Evolutionary conservation across 2,113 vertebrate species (phyloP).

Genomic region (Xenopus tropicalis): DNA sequence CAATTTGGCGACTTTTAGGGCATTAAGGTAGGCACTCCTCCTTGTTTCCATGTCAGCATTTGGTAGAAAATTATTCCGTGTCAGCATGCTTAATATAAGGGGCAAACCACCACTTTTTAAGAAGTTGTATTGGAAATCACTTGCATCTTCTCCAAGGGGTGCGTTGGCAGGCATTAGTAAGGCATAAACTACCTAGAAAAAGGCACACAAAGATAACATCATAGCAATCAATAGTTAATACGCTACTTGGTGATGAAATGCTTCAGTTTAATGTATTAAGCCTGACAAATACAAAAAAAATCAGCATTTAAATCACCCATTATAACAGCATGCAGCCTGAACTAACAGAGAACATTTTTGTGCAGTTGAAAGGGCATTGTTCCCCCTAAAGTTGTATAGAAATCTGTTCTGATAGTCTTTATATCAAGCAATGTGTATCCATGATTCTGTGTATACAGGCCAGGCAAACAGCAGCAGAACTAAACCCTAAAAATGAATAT

Average conservation of each 20-base stretch:
- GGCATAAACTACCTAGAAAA: conserved; percentile 91
- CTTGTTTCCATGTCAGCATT: conserved; percentile 98
- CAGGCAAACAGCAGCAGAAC: no score
- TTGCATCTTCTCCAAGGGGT: conserved; percentile 93
- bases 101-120: conserved; percentile 94
- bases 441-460: no score
- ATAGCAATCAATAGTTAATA: neutral
- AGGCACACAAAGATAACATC: neutral
- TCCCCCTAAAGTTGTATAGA: no score
- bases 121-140: conserved; percentile 97
- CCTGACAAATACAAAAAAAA: neutral
- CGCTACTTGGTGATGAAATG: neutral
- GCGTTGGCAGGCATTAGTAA: conserved; percentile 98
- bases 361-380: no score
- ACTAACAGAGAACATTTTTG: no score
- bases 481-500: no score
- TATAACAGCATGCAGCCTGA: no score
- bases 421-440: no score
- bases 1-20: conserved; percentile 96
- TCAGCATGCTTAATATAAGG: conserved; percentile 95
- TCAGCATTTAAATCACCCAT: no score
- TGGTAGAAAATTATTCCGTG: conserved; percentile 97
- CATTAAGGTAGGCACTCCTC: conserved; percentile 94
- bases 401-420: neutral
- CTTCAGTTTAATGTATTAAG: neutral